phyloP scores from a whole-genome alignment of 2,888 invertebrate genomes.

The Lissocephala sabroskyi region DNA sequence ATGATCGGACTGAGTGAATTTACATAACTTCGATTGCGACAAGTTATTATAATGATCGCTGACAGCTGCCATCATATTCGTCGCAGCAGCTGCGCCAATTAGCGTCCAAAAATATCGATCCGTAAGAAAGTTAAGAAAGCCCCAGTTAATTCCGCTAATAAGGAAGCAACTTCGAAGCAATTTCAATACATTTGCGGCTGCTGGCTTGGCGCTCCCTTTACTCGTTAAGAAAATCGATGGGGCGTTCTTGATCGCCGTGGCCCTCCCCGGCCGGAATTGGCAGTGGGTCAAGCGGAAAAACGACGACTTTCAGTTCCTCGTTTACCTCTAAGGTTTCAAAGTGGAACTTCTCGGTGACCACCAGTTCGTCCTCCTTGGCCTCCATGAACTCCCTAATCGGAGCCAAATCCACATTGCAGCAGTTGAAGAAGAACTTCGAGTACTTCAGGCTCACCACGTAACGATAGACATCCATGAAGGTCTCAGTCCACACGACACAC shows the following conservation, averaged over 20 bases:
- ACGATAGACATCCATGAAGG: constrained; percentile 26
- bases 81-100: constrained; percentile 36
- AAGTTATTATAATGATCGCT: constrained; percentile 34
- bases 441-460: constrained; percentile 21
- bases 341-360: constrained; percentile 20
- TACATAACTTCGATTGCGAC: constrained; percentile 6
- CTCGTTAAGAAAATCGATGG: constrained; percentile 29
- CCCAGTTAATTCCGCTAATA: too few relatives aligned
- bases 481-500: constrained; percentile 32
- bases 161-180: constrained; percentile 8
- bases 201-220: neutral
- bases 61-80: constrained; percentile 53
- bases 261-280: neutral
- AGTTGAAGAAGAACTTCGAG: constrained; percentile 28
- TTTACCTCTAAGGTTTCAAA: constrained; percentile 29
- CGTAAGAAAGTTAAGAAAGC: too few relatives aligned
- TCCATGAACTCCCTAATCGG: constrained; percentile 14
- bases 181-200: neutral
- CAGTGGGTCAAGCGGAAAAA: constrained; percentile 28
- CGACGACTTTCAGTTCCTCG: constrained; percentile 14
- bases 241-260: neutral
- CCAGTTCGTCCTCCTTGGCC: neutral
- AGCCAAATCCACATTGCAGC: constrained; percentile 21
- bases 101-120: constrained; percentile 42
- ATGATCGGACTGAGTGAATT: constrained; percentile 19